A percentile compares a stretch with the other conserved stretches of the same genome.
phyloP scores from a whole-genome alignment of 2,888 invertebrate genomes.

The Eumerus sabulonum region DNA sequence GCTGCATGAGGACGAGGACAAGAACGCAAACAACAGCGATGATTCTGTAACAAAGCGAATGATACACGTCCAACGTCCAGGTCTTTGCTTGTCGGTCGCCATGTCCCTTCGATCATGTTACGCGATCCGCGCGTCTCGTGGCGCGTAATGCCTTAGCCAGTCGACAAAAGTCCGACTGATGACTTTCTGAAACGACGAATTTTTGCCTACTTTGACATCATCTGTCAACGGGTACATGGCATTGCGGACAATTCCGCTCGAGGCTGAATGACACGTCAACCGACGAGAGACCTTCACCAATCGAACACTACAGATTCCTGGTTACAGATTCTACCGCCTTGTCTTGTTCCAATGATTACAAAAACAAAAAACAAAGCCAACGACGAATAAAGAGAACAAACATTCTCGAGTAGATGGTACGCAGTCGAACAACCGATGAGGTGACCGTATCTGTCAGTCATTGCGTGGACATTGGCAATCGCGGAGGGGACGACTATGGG shows the following conservation, averaged over 20 bases:
- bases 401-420: slow-evolving; percentile 36
- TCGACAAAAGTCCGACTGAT: slow-evolving; percentile 48
- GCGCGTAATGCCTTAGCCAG: slow-evolving; percentile 1
- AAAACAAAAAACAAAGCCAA: too few species aligned
- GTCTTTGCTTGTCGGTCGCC: slow-evolving; percentile 25
- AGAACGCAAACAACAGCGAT: not conserved
- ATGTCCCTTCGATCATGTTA: slow-evolving; percentile 68
- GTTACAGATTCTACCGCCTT: slow-evolving; percentile 20
- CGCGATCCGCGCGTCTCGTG: slow-evolving; percentile 1
- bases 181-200: slow-evolving; percentile 51
- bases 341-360: slow-evolving; percentile 29
- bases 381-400: not conserved
- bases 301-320: slow-evolving; percentile 34
- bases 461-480: not conserved
- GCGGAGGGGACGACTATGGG: slow-evolving; percentile 12
- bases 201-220: slow-evolving; percentile 68
- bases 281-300: slow-evolving; percentile 40
- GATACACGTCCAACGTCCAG: slow-evolving; percentile 52
- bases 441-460: slow-evolving; percentile 41
- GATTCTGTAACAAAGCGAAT: slow-evolving; percentile 67
- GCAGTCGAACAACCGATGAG: too few species aligned
- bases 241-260: slow-evolving; percentile 50
- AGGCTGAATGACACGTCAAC: slow-evolving; percentile 53
- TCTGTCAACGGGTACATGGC: slow-evolving; percentile 62
- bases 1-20: too few species aligned